Percentiles rank a stretch among this genome's conserved stretches.
phyloP scores from a whole-genome alignment of 2,113 vertebrate genomes.

The Myotis davidii region DNA sequence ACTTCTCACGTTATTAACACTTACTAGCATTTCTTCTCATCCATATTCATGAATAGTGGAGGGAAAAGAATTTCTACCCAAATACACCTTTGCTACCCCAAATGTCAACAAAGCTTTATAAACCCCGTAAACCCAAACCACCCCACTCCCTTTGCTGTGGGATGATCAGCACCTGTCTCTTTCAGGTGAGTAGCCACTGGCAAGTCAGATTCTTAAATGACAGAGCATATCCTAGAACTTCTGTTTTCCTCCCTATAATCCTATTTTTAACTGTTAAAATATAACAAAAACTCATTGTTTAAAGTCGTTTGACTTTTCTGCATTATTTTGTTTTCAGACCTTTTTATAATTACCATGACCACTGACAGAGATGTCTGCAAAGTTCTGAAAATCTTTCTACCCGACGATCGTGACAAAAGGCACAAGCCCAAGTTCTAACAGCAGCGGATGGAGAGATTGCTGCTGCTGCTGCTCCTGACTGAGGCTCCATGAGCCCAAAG shows the following conservation, averaged over 20 bases:
- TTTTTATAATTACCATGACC: conserved; percentile 21
- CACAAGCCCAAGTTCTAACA: background rate
- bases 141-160: background rate
- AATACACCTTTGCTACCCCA: background rate
- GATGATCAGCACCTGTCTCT: background rate
- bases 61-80: background rate
- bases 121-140: background rate
- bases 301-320: background rate
- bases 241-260: background rate
- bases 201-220: background rate
- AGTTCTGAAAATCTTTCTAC: background rate
- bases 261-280: background rate
- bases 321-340: background rate
- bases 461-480: too few species aligned
- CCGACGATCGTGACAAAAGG: background rate
- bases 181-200: background rate
- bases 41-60: background rate
- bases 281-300: background rate
- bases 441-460: background rate
- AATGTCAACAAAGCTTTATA: background rate
- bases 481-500: background rate
- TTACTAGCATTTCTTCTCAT: conserved; percentile 25
- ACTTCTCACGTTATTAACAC: background rate
- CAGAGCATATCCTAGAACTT: background rate
- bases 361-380: background rate